A percentile compares a stretch with the other conserved stretches of the same genome.
phyloP scores from a whole-genome alignment of 2,888 invertebrate species.

The Bruchidius siliquastri region DNA sequence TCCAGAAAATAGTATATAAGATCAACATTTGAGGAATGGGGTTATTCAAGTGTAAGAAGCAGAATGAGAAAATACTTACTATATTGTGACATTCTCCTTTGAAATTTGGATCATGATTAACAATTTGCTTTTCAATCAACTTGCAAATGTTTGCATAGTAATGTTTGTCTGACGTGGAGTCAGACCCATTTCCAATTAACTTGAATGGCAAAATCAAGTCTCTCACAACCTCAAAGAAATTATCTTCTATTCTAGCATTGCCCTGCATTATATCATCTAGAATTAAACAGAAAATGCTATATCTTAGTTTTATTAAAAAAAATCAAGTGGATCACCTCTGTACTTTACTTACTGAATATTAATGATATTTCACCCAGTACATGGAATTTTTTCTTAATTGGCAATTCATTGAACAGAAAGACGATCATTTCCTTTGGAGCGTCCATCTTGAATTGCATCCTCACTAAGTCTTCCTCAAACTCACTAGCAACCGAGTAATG shows the following conservation, averaged over 20 bases:
- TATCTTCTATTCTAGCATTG: constrained; percentile 23
- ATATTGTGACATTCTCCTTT: constrained; percentile 19
- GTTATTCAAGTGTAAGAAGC: no score
- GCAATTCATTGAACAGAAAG: constrained; percentile 22
- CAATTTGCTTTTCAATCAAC: constrained; percentile 22
- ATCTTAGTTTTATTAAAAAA: background rate
- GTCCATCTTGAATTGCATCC: constrained; percentile 14
- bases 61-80: constrained; percentile 10
- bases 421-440: constrained; percentile 17
- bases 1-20: no score
- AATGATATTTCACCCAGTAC: constrained; percentile 23
- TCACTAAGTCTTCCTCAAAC: constrained; percentile 14
- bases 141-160: constrained; percentile 22
- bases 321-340: background rate
- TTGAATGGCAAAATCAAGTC: constrained; percentile 25
- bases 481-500: constrained; percentile 16
- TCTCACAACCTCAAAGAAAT: constrained; percentile 22
- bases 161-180: constrained; percentile 16
- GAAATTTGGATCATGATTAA: constrained; percentile 19
- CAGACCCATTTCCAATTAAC: constrained; percentile 23
- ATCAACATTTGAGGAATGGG: no score
- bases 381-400: constrained; percentile 26
- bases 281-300: constrained; percentile 1
- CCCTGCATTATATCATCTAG: constrained; percentile 23
- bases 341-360: constrained; percentile 21